Base-by-base conservation (phyloP, 2,888 invertebrate genomes). In the Latheticus oryzae region DNA sequence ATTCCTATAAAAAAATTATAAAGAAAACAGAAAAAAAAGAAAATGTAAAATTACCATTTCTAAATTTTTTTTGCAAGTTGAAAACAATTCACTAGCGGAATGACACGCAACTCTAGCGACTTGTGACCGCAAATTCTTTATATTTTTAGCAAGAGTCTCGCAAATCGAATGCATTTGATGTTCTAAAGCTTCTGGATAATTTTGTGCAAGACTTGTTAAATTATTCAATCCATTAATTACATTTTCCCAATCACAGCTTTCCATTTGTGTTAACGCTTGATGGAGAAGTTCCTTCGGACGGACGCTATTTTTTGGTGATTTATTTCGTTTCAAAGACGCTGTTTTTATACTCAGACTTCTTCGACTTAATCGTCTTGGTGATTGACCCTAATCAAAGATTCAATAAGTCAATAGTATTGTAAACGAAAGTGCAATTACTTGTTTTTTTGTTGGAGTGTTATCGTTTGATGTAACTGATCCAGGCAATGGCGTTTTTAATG, bases 41-140 rank as follows among this genome's bases (percentile, higher is more conserved):
- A 9, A 33, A 1, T 40, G 30, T 16, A 17, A n/a, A 35, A 23
- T 52, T 77, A 86, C 87, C 64, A 82, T 75, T 73, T 89, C 89
- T 76, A 87, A 65, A n/a, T 75, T 73, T 63, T 73, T 74, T 48
- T 75, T 77, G 45, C 72, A 73, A 2, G 85, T 79, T 16, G 81
- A 80, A 74, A 94, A 97, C 64, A 98, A 78, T 58, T 94, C 90
- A 1, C 88, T 88, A 28, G 95, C 82, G 3, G 91, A 87, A 59
- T 87, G 83, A 72, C 97, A 95, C 8, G 97, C 95, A 2, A 90
- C 86, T 37, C 97, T 84, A 0, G 97, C 90, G 0, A 96, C 96
- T 74, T 96, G 93, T 0, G 97, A 97, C 13, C 98, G 84, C 58
- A 98, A 82, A 77, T 95, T 97, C 64, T 90, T 89, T 35, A 94